A percentile compares a stretch with the other conserved stretches of the same genome.
Evolutionary conservation across 1,140 invertebrate genomes (phyloP).

Genomic region (Saccostrea glomerata): DNA sequence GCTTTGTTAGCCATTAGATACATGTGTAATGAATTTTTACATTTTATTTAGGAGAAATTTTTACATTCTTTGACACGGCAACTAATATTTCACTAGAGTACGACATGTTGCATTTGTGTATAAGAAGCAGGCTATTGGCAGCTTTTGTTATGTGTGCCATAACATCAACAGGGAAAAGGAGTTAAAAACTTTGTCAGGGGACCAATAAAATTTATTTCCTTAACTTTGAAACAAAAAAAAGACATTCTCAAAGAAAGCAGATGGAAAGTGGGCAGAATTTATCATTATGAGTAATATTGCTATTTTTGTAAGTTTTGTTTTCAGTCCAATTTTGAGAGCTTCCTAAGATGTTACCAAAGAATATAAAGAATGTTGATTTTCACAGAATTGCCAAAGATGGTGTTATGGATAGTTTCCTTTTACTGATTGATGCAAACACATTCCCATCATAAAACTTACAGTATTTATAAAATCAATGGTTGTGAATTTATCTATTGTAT

Average conservation of each 20-base stretch:
- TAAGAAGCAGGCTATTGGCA: conserved; percentile 1
- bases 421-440: background rate
- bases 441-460: background rate
- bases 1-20: background rate
- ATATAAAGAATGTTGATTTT: background rate
- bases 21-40: background rate
- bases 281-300: too few species aligned
- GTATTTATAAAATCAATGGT: conserved; percentile 22
- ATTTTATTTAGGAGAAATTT: background rate
- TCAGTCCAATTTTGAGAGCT: background rate
- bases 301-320: background rate
- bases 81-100: background rate
- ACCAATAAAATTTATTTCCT: background rate
- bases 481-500: conserved; percentile 1
- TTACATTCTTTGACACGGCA: background rate
- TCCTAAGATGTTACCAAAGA: conserved; percentile 24
- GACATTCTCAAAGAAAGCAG: background rate
- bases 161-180: background rate
- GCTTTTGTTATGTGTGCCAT: conserved; percentile 9
- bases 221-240: background rate
- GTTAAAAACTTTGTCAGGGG: background rate
- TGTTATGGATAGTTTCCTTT: background rate
- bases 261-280: too few species aligned
- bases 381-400: background rate
- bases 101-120: background rate